A percentile compares a stretch with the other conserved stretches of the same genome.
Conservation (phyloP, 2,888 invertebrate species). For the Stenurella melanura region DNA sequence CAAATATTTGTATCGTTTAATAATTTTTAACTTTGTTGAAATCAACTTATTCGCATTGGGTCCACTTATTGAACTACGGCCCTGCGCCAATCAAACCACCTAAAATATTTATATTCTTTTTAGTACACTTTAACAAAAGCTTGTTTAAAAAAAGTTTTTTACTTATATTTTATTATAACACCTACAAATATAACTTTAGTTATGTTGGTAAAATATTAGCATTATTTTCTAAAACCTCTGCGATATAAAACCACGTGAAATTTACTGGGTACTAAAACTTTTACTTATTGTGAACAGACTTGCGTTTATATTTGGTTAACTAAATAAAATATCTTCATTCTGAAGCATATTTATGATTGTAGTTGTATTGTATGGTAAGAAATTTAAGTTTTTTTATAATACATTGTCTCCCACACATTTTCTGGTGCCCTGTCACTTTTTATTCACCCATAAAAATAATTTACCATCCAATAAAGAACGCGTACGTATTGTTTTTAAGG, state of each 20-base stretch:
- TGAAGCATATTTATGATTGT: conserved; percentile 47
- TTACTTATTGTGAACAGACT: not conserved
- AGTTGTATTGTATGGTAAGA: conserved; percentile 50
- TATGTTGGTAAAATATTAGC: not conserved
- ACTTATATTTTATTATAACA: no score
- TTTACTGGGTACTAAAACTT: not conserved
- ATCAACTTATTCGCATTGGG: no score
- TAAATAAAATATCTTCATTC: conserved; percentile 49
- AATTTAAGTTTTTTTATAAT: conserved; percentile 53
- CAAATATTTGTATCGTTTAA: no score
- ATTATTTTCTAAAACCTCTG: not conserved
- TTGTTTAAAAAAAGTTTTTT: no score
- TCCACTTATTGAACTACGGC: no score
- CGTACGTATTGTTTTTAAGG: conserved; percentile 41
- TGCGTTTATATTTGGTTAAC: conserved; percentile 14
- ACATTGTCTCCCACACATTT: conserved; percentile 52
- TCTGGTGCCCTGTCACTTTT: conserved; percentile 50
- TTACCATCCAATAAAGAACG: conserved; percentile 49
- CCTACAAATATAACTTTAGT: not conserved
- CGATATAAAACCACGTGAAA: not conserved
- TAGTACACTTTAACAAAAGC: no score
- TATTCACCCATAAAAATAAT: conserved; percentile 53
- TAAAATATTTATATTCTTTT: no score
- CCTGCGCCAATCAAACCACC: no score
- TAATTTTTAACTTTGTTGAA: no score